A percentile compares a stretch with the other conserved stretches of the same genome.
Evolutionary conservation across 2,113 vertebrate genomes (phyloP).

Genomic region (Fregata magnificens): DNA sequence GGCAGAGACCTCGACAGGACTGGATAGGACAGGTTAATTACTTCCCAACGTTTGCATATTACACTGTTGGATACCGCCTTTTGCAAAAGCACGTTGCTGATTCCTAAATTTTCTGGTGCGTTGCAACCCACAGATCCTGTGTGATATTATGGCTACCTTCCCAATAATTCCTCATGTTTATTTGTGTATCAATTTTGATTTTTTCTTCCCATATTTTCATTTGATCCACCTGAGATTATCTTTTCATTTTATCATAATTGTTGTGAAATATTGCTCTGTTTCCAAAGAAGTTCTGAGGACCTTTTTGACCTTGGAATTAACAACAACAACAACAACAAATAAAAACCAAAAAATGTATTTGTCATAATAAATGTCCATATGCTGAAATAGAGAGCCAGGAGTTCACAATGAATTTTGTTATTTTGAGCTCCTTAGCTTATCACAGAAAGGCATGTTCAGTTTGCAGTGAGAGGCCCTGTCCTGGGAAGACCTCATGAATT

Average conservation of each 20-base stretch:
- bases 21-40: not conserved
- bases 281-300: not conserved
- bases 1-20: not conserved
- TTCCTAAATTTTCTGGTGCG: not conserved
- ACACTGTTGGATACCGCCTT: not conserved
- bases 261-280: not conserved
- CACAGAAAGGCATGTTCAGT: not conserved
- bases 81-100: not conserved
- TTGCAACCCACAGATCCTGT: not conserved
- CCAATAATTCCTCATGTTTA: not conserved
- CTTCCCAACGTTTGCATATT: not conserved
- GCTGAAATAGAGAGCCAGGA: not conserved
- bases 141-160: not conserved
- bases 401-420: not conserved
- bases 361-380: not conserved
- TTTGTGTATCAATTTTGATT: not conserved
- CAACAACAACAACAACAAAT: not conserved
- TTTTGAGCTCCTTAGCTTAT: not conserved
- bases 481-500: not conserved
- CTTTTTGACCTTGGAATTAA: not conserved
- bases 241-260: not conserved
- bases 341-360: not conserved
- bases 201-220: not conserved
- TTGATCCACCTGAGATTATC: not conserved
- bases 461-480: not conserved